Conservation (phyloP, 2,113 vertebrate genomes). For the Acrocephalus arundinaceus region DNA sequence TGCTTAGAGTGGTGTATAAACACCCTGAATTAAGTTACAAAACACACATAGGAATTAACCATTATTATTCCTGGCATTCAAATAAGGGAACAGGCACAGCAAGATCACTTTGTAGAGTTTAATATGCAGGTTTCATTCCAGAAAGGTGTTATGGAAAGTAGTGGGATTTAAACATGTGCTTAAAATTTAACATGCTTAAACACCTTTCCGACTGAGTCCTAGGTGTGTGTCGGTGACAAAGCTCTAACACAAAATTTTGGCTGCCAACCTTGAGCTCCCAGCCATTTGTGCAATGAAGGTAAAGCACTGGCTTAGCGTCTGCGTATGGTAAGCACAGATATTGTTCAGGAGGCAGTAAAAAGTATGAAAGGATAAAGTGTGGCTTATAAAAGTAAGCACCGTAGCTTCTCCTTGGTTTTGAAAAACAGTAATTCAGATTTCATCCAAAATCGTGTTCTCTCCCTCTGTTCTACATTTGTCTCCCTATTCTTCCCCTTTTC, state of each 20-base stretch:
- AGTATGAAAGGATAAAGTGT: constrained; percentile 1
- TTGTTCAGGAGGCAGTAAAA: constrained; percentile 22
- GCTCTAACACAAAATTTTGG: background rate
- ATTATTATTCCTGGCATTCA: background rate
- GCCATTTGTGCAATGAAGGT: background rate
- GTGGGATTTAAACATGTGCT: background rate
- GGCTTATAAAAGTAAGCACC: constrained; percentile 27
- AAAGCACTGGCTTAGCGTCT: constrained; percentile 6
- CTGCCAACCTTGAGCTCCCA: background rate
- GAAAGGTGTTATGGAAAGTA: background rate
- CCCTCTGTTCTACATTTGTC: constrained; percentile 12
- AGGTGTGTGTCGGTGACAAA: background rate
- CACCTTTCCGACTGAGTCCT: background rate
- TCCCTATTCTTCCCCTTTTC: constrained; percentile 18
- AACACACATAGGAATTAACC: background rate
- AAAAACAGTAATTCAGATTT: constrained; percentile 45
- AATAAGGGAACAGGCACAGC: background rate
- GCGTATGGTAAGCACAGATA: background rate
- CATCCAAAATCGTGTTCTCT: background rate
- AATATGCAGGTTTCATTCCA: background rate
- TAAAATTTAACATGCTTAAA: background rate
- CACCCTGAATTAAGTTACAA: background rate
- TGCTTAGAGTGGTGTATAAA: background rate
- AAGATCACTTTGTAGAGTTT: background rate
- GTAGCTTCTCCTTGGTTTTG: constrained; percentile 15